Percentiles rank a stretch among this genome's conserved stretches.
phyloP scores from a whole-genome alignment of 2,888 invertebrate genomes.

The Tridacna gigas region DNA sequence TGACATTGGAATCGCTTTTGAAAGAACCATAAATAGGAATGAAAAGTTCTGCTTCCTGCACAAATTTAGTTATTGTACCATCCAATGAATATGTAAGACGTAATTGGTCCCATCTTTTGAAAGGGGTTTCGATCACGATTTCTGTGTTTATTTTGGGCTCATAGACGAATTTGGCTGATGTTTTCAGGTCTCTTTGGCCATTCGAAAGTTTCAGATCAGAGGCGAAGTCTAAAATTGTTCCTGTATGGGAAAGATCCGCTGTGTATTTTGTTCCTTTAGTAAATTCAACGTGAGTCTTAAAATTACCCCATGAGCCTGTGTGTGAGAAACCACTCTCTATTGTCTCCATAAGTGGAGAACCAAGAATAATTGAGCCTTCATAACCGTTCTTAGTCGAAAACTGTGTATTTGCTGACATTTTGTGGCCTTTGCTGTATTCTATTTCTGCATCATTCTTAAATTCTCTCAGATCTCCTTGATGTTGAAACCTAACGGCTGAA shows the following conservation, averaged over 20 bases:
- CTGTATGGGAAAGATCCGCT: constrained; percentile 40
- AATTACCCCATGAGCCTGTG: constrained; percentile 27
- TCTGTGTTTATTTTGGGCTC: constrained; percentile 31
- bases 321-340: constrained; percentile 32
- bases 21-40: constrained; percentile 26
- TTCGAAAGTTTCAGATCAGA: constrained; percentile 26
- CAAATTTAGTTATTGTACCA: constrained; percentile 33
- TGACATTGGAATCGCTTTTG: constrained; percentile 17
- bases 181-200: constrained; percentile 17
- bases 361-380: constrained; percentile 31
- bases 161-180: constrained; percentile 27
- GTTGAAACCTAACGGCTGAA: constrained; percentile 27
- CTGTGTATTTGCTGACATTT: constrained; percentile 28
- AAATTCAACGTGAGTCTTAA: constrained; percentile 40
- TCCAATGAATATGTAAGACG: constrained; percentile 40
- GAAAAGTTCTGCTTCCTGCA: constrained; percentile 39
- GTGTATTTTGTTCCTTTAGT: constrained; percentile 7
- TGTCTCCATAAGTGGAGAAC: constrained; percentile 35
- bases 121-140: constrained; percentile 41
- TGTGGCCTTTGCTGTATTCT: constrained; percentile 38
- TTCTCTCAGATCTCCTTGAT: constrained; percentile 30
- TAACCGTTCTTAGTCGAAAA: constrained; percentile 32
- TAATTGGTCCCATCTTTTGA: constrained; percentile 17
- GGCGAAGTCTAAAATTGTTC: constrained; percentile 13
- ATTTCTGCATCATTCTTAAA: constrained; percentile 39